Conservation (phyloP, 2,113 vertebrate genomes). For the Oryzias javanicus region DNA sequence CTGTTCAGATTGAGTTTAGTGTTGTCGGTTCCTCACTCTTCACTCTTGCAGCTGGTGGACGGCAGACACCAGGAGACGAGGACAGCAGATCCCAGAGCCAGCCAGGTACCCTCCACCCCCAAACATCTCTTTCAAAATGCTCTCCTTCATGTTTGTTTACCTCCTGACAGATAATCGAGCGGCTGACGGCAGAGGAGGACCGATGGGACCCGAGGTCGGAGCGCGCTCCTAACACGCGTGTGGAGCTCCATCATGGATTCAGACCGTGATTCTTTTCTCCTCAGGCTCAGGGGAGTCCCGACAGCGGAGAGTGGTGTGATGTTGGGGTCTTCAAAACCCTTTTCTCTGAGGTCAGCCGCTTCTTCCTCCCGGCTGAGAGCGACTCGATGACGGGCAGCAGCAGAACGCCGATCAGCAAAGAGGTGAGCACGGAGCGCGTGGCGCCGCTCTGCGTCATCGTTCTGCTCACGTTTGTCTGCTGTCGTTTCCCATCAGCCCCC, state of each 20-base stretch:
- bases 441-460: neutral
- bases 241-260: accelerated
- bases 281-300: slow-evolving; percentile 20
- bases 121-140: neutral
- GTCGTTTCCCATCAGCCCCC: neutral
- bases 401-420: slow-evolving; percentile 23
- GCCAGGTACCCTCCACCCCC: slow-evolving; percentile 28
- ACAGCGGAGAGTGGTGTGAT: slow-evolving; percentile 82
- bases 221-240: too few species aligned
- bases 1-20: neutral
- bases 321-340: slow-evolving; percentile 92
- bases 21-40: neutral
- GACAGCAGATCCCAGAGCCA: slow-evolving; percentile 26
- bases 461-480: neutral
- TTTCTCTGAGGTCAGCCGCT: slow-evolving; percentile 88
- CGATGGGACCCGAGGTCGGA: slow-evolving; percentile 40
- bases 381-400: slow-evolving; percentile 52
- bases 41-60: slow-evolving; percentile 20
- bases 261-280: neutral
- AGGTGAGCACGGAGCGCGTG: slow-evolving; percentile 45
- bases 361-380: slow-evolving; percentile 82
- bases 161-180: slow-evolving; percentile 6
- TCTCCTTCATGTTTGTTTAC: neutral
- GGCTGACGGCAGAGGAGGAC: slow-evolving; percentile 5
- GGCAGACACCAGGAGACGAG: slow-evolving; percentile 7